Evolutionary conservation across 53 echinoderm and acorn worm genomes (phyloP).

Genomic region (Hippasteria phrygiana): DNA sequence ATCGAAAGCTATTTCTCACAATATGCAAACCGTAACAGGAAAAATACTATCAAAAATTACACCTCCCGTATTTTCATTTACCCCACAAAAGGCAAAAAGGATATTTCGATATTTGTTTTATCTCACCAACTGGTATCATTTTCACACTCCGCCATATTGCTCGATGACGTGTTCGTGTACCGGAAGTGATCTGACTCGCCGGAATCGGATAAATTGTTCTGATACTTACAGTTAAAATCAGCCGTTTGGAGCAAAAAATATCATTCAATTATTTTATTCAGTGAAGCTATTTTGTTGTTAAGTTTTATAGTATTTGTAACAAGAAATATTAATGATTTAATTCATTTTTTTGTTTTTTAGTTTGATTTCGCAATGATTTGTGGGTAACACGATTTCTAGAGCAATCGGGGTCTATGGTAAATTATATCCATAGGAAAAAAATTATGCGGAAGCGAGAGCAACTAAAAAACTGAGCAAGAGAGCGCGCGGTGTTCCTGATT

Average conservation of each 20-base stretch:
- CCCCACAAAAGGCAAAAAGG: not conserved
- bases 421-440: slow-evolving; percentile 20
- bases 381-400: slow-evolving; percentile 39
- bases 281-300: not conserved
- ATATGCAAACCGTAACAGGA: not conserved
- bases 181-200: slow-evolving; percentile 8
- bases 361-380: slow-evolving; percentile 7
- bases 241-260: too few relatives aligned
- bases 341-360: not conserved
- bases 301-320: not conserved
- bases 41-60: slow-evolving; percentile 11
- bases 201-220: too few relatives aligned
- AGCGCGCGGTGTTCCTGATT: slow-evolving; percentile 1
- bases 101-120: slow-evolving; percentile 50
- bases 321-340: not conserved
- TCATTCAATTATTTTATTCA: too few relatives aligned
- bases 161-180: slow-evolving; percentile 78
- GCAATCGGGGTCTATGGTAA: slow-evolving; percentile 24
- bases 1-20: not conserved
- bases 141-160: slow-evolving; percentile 96
- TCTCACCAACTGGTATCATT: slow-evolving; percentile 93
- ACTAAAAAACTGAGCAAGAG: slow-evolving; percentile 1
- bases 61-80: not conserved
- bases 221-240: too few relatives aligned
- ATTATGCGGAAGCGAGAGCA: slow-evolving; percentile 57